Conservation (phyloP, 2,888 invertebrate species). For the Nebria salina region DNA sequence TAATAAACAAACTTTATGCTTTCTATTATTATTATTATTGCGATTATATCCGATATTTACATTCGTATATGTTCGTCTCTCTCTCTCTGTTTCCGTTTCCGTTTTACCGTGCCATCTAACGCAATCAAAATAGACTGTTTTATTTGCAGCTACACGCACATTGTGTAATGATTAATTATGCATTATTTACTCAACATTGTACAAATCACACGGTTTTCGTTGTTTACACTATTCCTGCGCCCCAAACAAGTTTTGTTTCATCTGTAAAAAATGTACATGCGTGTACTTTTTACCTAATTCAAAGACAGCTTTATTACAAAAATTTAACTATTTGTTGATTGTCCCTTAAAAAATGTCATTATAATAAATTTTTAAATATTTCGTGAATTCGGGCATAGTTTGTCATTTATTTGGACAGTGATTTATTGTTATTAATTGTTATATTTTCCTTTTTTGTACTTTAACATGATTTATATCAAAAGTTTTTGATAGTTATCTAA, state of each 20-base stretch:
- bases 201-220: conserved; percentile 37
- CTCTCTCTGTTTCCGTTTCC: not conserved
- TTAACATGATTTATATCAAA: not conserved
- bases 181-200: conserved; percentile 42
- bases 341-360: not conserved
- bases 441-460: not conserved
- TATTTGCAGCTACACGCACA: conserved; percentile 46
- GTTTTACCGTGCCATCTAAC: not conserved
- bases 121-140: conserved; percentile 43
- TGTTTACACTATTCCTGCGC: not conserved
- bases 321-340: not conserved
- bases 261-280: not conserved
- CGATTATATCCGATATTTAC: conserved; percentile 25
- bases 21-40: conserved; percentile 30
- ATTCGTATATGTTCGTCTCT: conserved; percentile 9
- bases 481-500: not conserved
- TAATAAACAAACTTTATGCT: conserved; percentile 27
- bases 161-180: conserved; percentile 44
- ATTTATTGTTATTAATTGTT: not conserved
- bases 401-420: not conserved
- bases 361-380: not conserved
- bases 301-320: not conserved
- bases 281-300: not conserved
- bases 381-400: not conserved
- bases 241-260: not conserved